Base-by-base conservation (phyloP, 2,113 vertebrate genomes). In the Alethe castanea region DNA sequence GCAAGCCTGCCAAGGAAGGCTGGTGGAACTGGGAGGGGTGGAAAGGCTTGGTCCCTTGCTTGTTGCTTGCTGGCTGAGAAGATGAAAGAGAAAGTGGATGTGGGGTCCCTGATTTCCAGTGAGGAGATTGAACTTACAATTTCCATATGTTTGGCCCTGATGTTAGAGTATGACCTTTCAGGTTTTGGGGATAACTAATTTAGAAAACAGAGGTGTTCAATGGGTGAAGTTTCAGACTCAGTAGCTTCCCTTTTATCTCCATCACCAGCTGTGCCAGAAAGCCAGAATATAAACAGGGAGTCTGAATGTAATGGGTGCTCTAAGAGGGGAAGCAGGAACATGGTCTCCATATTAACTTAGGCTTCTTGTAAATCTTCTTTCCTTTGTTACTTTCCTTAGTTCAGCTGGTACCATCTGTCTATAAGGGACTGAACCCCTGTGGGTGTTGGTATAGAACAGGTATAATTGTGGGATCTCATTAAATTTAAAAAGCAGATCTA, bases 1-100 rank as follows among this genome's bases (percentile, higher is more conserved):
- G 65, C 9, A 47, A 72, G 86, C 44, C 44, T 97, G 96, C 95
- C 77, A 93, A 88, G 50, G 86, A 87, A 74, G 88, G 84, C 57
- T 91, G 87, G 6, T 85, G 90, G 56, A 35, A 56, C 47, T 87
- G 60, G 52, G 47, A 86, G 62, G 71, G 79, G 52, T 81, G 60
- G 65, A 70, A 89, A 70, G 81, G 24, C 80, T 89, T 84, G 57
- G 67, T 81, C 86, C 17, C 36, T 62, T 78, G 25, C 40, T 93
- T 78, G 47, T 64, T 90, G 28, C 14, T 1, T 56, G 8, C 26
- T 71, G 60, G 52, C 10, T 50, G 90, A 59, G 81, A 73, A 78
- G 14, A 12, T 50, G 36, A 44, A 80, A 31, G 44, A 69, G 52
- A 74, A 71, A 44, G 61, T 88, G 74, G 20, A 38, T 78, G 13